Base-by-base conservation (phyloP, 2,113 vertebrate species). In the Cinclus cinclus region DNA sequence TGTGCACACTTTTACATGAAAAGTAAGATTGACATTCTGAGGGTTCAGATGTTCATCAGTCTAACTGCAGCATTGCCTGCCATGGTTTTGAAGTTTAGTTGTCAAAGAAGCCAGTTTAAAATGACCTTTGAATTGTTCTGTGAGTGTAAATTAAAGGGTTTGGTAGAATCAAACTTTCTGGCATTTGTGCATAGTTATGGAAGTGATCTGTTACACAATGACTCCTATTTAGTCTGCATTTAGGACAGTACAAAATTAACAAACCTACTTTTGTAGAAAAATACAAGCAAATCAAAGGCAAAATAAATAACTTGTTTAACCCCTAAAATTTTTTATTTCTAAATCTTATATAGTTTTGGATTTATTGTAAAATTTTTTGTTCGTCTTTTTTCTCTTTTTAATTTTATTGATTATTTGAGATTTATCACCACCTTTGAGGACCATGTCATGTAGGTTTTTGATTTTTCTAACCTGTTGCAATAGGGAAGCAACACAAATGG, bases 1-100 rank as follows among this genome's bases (percentile, higher is more conserved):
- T 16, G 5, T 4, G 13, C 63, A 79, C 63, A 67, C 52, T 95
- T 87, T 95, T 94, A 95, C 75, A 90, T 90, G 67, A 94, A 94
- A 92, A 92, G 75, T 53, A 62, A 25, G 4, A 15, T 21, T 82
- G 47, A 63, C 33, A 76, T 93, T 94, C 85, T 68, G 60, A 42
- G 76, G 24, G 68, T 84, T 83, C 77, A 87, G 60, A 83, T 84
- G 84, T 83, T 82, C 23, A 20, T n/a, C 39, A 80, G 78, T 91
- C 56, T 59, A 94, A 63, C 53, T 80, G 39, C 52, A 77, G 80
- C 90, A 70, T 52, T 53, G 82, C 78, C 87, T 92, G 89, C 82
- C 71, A 65, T 9, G 14, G 11, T 73, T 96, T 87, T 84, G 71
- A 95, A 90, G 25, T 65, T 37, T 65, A 37, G 77, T 64, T 88